These are phyloP conservation scores for Fragum sueziense DNA, from an alignment of 2,888 invertebrate species.

Conservation along the genomic window DNA sequence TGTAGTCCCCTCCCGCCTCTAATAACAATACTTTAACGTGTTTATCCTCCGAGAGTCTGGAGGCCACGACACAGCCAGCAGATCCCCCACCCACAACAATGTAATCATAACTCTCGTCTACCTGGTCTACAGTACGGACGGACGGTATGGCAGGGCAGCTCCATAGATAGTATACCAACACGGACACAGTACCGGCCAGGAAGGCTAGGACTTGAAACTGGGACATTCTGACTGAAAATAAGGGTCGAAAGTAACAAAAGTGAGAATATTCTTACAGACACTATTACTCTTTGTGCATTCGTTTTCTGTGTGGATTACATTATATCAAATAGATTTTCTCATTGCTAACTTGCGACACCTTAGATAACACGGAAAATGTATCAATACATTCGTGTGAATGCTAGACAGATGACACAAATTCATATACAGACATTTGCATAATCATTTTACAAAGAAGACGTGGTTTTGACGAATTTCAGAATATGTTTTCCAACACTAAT, in stretches of 20 bases:
- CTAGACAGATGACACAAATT: too few relatives aligned
- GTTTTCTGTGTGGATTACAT: too few relatives aligned
- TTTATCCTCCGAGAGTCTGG: slow-evolving; percentile 9
- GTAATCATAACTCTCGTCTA: neutral
- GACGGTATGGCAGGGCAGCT: neutral
- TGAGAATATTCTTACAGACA: too few relatives aligned
- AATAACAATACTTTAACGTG: slow-evolving; percentile 11
- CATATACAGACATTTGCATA: too few relatives aligned
- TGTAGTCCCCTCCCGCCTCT: slow-evolving; percentile 83
- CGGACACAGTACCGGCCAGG: neutral
- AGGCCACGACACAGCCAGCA: slow-evolving; percentile 1
- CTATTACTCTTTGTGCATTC: too few relatives aligned
- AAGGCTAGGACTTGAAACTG: neutral
- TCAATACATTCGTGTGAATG: too few relatives aligned
- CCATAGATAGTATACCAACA: neutral
- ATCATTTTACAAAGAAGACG: too few relatives aligned
- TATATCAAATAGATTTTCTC: too few relatives aligned
- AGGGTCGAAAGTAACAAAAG: neutral
- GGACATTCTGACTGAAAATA: neutral
- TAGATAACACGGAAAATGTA: too few relatives aligned
- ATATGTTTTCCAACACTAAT: too few relatives aligned
- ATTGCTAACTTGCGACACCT: too few relatives aligned
- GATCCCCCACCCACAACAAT: slow-evolving; percentile 1
- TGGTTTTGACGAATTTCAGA: too few relatives aligned
- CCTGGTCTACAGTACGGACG: neutral